Evolutionary conservation across 2,113 vertebrate species (phyloP).

Genomic region (Garra rufa): DNA sequence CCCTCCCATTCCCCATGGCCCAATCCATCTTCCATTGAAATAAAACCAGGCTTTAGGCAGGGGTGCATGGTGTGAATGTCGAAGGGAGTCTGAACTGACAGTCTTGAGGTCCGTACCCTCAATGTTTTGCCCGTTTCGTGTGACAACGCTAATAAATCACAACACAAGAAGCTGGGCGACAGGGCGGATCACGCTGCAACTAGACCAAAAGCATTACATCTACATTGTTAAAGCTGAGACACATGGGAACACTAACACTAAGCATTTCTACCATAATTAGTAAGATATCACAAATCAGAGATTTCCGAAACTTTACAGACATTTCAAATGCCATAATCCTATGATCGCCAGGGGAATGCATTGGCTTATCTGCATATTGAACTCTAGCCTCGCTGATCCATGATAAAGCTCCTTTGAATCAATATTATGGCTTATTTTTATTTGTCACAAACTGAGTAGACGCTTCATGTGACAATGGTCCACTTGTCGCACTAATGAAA

Average conservation of each 20-base stretch:
- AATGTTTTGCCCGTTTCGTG: not conserved
- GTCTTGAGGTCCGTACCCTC: not conserved
- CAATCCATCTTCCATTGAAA: constrained; percentile 31
- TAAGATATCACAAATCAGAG: constrained; percentile 35
- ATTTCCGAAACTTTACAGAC: constrained; percentile 41
- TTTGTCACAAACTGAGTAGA: not conserved
- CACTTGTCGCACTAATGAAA: not conserved
- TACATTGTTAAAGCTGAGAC: not conserved
- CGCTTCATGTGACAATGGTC: constrained; percentile 2
- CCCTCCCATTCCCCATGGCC: not conserved
- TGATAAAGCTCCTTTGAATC: constrained; percentile 38
- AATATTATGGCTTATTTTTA: constrained; percentile 16
- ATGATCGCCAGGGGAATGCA: constrained; percentile 38
- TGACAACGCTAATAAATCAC: not conserved
- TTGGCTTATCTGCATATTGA: constrained; percentile 44
- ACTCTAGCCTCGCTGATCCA: constrained; percentile 24
- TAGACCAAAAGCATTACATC: not conserved
- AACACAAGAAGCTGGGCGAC: not conserved
- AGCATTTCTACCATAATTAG: constrained; percentile 26
- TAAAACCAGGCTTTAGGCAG: constrained; percentile 24
- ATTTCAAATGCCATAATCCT: constrained; percentile 47
- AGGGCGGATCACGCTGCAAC: not conserved
- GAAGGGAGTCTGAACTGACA: not conserved
- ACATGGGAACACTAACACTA: not conserved
- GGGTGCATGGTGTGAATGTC: not conserved